phyloP scores from a whole-genome alignment of 2,888 invertebrate species.

The Atherix ibis region DNA sequence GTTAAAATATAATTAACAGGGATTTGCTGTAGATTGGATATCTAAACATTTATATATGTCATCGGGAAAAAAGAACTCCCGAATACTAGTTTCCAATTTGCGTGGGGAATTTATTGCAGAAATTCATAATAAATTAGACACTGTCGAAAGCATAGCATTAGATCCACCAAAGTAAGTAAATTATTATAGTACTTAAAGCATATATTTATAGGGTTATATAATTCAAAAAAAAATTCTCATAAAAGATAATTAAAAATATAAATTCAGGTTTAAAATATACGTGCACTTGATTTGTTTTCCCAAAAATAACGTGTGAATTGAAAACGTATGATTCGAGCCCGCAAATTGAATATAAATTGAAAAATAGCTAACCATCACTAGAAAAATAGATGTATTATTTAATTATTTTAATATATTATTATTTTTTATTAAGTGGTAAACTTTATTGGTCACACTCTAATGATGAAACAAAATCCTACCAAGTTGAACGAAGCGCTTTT shows the following conservation, averaged over 20 bases:
- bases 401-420: no score
- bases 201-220: no score
- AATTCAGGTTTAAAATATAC: no score
- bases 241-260: no score
- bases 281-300: no score
- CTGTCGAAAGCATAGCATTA: conserved; percentile 50
- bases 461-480: conserved; percentile 24
- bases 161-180: conserved; percentile 41
- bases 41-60: conserved; percentile 46
- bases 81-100: conserved; percentile 53
- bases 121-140: conserved; percentile 25
- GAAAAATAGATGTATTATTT: no score
- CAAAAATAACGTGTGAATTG: no score
- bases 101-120: conserved; percentile 52
- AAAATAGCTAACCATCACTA: no score
- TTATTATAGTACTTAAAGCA: neutral
- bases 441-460: conserved; percentile 41
- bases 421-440: conserved; percentile 31
- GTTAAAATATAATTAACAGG: no score
- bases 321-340: no score
- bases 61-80: conserved; percentile 35
- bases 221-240: no score
- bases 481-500: conserved; percentile 46
- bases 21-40: conserved; percentile 72
- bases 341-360: no score